Evolutionary conservation across 2,888 invertebrate species (phyloP).

Genomic region (Rotaria macrura): DNA sequence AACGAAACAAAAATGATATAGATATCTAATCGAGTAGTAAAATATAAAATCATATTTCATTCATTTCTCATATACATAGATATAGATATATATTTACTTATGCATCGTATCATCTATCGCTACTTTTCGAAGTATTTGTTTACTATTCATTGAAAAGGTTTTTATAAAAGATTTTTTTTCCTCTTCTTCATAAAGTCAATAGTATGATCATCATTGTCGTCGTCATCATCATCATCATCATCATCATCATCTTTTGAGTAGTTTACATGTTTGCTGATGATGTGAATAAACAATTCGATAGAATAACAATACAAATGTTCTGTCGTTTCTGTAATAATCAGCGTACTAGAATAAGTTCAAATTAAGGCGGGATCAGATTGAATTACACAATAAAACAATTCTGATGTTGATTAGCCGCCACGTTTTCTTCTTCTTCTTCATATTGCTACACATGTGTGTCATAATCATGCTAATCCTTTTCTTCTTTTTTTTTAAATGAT

Average conservation of each 20-base stretch:
- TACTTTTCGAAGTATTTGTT: not conserved
- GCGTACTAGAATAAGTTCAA: not conserved
- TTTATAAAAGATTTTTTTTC: not conserved
- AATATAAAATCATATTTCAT: not conserved
- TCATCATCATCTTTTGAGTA: not conserved
- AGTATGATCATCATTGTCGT: not conserved
- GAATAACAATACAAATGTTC: not conserved
- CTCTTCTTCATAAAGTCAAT: not conserved
- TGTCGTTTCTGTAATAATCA: not conserved
- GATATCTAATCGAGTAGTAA: not conserved
- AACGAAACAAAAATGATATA: not conserved
- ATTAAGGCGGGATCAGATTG: not conserved
- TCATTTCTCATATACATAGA: not conserved
- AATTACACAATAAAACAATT: not conserved
- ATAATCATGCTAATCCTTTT: not conserved
- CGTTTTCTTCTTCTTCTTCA: not conserved
- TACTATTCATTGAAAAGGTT: not conserved
- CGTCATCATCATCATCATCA: too few species aligned
- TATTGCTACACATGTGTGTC: not conserved
- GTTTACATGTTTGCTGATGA: conserved; percentile 2
- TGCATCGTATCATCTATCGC: not conserved
- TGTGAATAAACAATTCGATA: conserved; percentile 3
- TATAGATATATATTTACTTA: not conserved
- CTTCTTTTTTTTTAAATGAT: not conserved
- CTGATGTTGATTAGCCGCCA: not conserved